Percentiles rank a stretch among this genome's conserved stretches.
These are phyloP conservation scores for Arrhopalites spinosus DNA, from an alignment of 2,888 invertebrate species.

Conservation along the genomic window DNA sequence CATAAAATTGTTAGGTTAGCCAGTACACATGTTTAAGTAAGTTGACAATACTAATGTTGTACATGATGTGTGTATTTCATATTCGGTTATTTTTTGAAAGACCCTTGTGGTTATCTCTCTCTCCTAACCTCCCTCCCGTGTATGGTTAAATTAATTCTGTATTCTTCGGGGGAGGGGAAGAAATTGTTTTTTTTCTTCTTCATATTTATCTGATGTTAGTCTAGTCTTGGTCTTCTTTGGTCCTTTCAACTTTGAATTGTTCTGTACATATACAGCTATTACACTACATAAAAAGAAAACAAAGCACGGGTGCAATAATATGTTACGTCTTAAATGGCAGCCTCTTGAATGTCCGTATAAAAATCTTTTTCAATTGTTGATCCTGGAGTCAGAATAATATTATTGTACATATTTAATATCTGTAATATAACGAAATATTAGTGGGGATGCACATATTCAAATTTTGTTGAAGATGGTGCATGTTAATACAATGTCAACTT, in stretches of 20 bases:
- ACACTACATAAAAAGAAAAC: too few relatives aligned
- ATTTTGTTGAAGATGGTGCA: too few relatives aligned
- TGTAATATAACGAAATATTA: too few relatives aligned
- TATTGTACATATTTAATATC: too few relatives aligned
- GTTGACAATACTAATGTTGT: not conserved
- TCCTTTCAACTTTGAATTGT: constrained; percentile 1
- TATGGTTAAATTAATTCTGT: not conserved
- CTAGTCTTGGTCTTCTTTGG: constrained; percentile 18
- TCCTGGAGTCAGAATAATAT: too few relatives aligned
- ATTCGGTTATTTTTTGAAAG: constrained; percentile 2
- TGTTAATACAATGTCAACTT: constrained; percentile 27
- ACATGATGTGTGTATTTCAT: constrained; percentile 12
- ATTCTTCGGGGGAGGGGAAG: not conserved
- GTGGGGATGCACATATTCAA: too few relatives aligned
- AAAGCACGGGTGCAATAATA: too few relatives aligned
- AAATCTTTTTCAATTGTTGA: not conserved
- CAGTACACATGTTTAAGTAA: not conserved
- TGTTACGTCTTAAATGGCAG: too few relatives aligned
- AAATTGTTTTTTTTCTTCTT: constrained; percentile 27
- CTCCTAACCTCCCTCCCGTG: not conserved
- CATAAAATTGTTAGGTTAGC: not conserved
- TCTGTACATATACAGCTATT: not conserved
- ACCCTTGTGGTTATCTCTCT: not conserved
- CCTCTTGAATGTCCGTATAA: too few relatives aligned
- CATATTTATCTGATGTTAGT: constrained; percentile 40